Percentiles rank a stretch among this genome's conserved stretches.
Evolutionary conservation across 1,140 invertebrate species (phyloP).

Genomic region (Cataglyphis hispanica): DNA sequence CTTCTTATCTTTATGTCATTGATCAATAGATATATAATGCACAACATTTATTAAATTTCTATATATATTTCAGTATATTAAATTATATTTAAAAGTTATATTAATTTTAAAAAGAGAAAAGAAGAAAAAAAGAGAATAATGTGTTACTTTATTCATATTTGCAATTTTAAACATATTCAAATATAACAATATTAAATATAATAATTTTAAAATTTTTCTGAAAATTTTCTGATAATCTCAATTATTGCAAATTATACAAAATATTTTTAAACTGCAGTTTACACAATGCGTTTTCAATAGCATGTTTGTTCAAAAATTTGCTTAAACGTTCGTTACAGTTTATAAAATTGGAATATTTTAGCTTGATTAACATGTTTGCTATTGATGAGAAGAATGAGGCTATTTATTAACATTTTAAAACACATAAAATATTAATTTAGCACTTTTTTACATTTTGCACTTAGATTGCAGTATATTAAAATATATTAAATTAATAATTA

Average conservation of each 20-base stretch:
- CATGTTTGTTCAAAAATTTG: slow-evolving; percentile 6
- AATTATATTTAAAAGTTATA: neutral
- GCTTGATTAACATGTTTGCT: slow-evolving; percentile 12
- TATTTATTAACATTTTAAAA: slow-evolving; percentile 40
- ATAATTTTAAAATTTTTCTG: neutral
- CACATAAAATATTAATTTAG: neutral
- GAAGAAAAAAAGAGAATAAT: neutral
- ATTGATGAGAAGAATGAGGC: neutral
- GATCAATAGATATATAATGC: neutral
- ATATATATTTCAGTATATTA: neutral
- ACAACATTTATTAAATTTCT: neutral
- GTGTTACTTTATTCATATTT: neutral
- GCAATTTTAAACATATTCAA: neutral
- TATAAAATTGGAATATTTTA: slow-evolving; percentile 26
- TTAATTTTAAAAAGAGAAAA: too few species aligned
- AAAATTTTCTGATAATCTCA: neutral
- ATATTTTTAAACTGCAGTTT: neutral
- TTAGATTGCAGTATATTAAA: neutral
- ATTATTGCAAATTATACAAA: neutral
- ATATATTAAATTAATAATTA: neutral
- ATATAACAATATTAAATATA: neutral
- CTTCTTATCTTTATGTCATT: neutral
- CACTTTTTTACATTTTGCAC: neutral
- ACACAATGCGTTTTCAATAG: neutral
- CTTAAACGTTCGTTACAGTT: neutral